Conservation (phyloP, 2,797 vertebrate species). For the Pangasius larnaudii region DNA sequence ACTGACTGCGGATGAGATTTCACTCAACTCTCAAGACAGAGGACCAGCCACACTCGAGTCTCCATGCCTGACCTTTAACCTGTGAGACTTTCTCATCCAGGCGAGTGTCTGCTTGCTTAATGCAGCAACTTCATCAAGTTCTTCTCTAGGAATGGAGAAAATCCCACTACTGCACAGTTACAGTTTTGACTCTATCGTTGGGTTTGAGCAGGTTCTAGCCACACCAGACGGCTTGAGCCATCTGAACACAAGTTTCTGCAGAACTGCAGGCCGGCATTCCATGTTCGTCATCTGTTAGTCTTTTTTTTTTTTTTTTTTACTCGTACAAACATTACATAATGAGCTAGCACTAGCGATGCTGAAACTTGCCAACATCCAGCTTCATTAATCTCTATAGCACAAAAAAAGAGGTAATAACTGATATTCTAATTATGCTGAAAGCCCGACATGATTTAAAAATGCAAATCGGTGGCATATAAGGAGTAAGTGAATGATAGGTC, state of each 20-base stretch:
- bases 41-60: not conserved
- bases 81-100: not conserved
- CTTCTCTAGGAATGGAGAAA: not conserved
- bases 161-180: not conserved
- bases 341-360: slow-evolving; percentile 36
- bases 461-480: not conserved
- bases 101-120: not conserved
- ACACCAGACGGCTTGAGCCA: not conserved
- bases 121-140: not conserved
- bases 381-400: not conserved
- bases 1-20: not conserved
- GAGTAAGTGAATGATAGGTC: slow-evolving; percentile 28
- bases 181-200: not conserved
- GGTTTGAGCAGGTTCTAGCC: not conserved
- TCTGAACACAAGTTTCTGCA: not conserved
- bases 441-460: not conserved
- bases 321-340: slow-evolving; percentile 16
- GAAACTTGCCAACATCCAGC: slow-evolving; percentile 9
- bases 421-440: not conserved
- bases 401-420: not conserved
- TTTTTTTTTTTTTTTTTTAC: not conserved
- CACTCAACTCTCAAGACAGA: not conserved
- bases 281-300: not conserved
- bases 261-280: not conserved
- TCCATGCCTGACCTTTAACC: not conserved